These are phyloP conservation scores for Adoxophyes honmai DNA, from an alignment of 1,140 invertebrate species.

Conservation along the genomic window DNA sequence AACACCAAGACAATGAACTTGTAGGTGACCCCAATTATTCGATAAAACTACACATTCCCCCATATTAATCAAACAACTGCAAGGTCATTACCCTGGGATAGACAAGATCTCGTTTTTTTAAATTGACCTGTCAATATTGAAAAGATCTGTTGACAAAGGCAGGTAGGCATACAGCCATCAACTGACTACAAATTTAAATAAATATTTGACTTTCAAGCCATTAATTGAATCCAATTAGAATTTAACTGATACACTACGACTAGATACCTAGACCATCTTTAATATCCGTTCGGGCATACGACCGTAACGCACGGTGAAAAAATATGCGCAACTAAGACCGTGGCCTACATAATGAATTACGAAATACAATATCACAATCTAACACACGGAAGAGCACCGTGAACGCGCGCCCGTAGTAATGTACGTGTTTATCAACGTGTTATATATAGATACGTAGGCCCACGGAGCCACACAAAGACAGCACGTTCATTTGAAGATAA, in stretches of 20 bases:
- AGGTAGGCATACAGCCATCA: neutral
- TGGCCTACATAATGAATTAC: conserved; percentile 72
- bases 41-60: neutral
- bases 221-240: conserved; percentile 20
- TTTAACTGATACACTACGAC: conserved; percentile 36
- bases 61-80: neutral
- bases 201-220: neutral
- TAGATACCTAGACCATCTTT: conserved; percentile 22
- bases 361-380: conserved; percentile 63
- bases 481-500: conserved; percentile 31
- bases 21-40: conserved; percentile 16
- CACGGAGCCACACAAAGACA: conserved; percentile 56
- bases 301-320: conserved; percentile 33
- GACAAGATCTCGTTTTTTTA: neutral
- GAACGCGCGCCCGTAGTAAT: conserved; percentile 39
- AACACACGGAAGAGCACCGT: conserved; percentile 63
- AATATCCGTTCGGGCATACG: conserved; percentile 28
- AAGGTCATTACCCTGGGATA: conserved; percentile 7
- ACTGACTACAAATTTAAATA: neutral
- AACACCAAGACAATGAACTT: conserved; percentile 30
- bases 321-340: conserved; percentile 71
- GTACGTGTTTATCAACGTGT: conserved; percentile 57
- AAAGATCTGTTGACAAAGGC: conserved; percentile 6
- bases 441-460: conserved; percentile 66
- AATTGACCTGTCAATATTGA: neutral